Base-by-base conservation (phyloP, 2,113 vertebrate species). In the Archocentrus centrarchus region DNA sequence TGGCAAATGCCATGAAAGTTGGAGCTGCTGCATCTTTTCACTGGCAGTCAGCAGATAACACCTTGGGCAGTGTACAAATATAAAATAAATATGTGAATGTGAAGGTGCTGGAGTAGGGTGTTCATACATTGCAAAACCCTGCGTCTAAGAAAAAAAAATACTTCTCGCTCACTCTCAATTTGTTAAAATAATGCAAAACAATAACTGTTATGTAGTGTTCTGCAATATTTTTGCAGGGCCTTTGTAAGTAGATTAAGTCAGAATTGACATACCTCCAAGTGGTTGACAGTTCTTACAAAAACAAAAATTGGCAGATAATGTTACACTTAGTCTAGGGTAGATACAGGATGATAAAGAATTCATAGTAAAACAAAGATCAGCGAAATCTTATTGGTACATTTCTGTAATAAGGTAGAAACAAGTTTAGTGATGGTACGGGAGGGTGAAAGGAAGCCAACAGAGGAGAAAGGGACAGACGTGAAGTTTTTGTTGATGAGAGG, bases 401-500 rank as follows among this genome's bases (percentile, higher is more conserved):
- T 83, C 44, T 0, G 20, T 79, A 61, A 73, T 76, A 47, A 75
- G 66, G 24, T 63, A 50, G 57, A 30, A 53, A 39, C 41, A 59
- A 79, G 73, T 83, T 20, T 59, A 22, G 80, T 4, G 13, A 47
- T 22, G 32, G 24, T 41, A 79, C 79, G 57, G 32, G 68, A 75
- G 35, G 55, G 61, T 50, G 37, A 13, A 6, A 75, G 75, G 59
- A 44, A 73, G 18, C 15, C 75, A 20, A 10, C 41, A 27, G 70
- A 24, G 55, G 55, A 64, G 81, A 59, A 50, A 79, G 20, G 27
- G 50, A n/a, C 3, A 2, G n/a, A 81, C 77, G 82, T 88, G 88
- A 59, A 8, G n/a, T 1, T 78, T 24, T 58, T 90, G 61, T 77
- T 41, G 60, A 91, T 81, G 78, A 75, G 82, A 50, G 17, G 73